Evolutionary conservation across 1,140 invertebrate genomes (phyloP), one percentile per base, ranked within the genome.

Genomic region (Drosophila kikkawai): DNA sequence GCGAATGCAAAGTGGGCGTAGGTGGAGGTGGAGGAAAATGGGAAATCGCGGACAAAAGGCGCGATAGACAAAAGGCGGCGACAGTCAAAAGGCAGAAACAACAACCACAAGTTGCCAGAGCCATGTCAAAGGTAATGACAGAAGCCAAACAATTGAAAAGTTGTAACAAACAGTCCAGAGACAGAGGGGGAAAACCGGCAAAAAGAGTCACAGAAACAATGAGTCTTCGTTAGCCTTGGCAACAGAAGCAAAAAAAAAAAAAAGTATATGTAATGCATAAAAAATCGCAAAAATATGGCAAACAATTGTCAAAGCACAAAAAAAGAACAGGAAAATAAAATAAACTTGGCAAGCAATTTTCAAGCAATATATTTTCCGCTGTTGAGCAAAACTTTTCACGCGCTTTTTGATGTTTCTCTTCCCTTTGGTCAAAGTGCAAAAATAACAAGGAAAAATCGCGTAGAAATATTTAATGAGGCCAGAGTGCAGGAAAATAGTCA

Each of bases 51-150:
- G 58, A 86, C 84, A 87, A 87, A 88, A 71, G 84, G 84, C 84
- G 68, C 66, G 80, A 80, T 65, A 87, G 85, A 87, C 85, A 87
- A 87, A 87, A 87, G 84, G 68, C 83, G 84, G 68, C 83, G 83
- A 80, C 84, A 84, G 84, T 84, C 61, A 87, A 88, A 87, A 84
- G 84, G 80, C 84, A 79, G 75, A 61, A 83, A 65, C 80, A 71
- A 71, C 84, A 79, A 79, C 75, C 82, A 68, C 75, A 75, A 70
- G 82, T 59, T 79, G 65, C 65, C 77, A 79, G 55, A 42, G 84
- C 84, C 84, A 83, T 88, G 84, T 87, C 84, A 87, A 87, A 87
- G 84, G 84, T 87, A 88, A 87, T 87, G 84, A 88, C 84, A 84
- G 84, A 87, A 87, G 84, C 84, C 80, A 88, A 87, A 87, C 84